Percentiles rank a stretch among this genome's conserved stretches.
phyloP scores from a whole-genome alignment of 1,140 invertebrate genomes.

The Drosophila arizonae region DNA sequence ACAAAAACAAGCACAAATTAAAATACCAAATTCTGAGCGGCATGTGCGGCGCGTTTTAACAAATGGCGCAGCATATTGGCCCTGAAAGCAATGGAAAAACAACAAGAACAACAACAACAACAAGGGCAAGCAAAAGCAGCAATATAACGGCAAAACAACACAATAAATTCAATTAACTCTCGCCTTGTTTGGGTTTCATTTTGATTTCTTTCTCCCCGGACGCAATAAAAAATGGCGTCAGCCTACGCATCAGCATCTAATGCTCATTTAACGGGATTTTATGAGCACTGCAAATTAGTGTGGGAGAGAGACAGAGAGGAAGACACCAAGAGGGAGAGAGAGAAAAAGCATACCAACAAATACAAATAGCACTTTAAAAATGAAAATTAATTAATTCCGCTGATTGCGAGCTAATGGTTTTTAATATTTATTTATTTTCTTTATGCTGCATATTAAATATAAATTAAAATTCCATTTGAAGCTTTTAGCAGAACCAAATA shows the following conservation, averaged over 20 bases:
- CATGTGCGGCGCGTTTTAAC: slow-evolving; percentile 25
- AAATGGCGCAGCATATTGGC: slow-evolving; percentile 27
- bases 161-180: slow-evolving; percentile 55
- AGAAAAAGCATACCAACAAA: background rate
- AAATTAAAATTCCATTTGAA: background rate
- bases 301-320: no score
- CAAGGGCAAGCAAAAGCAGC: background rate
- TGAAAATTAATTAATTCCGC: slow-evolving; percentile 39
- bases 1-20: slow-evolving; percentile 39
- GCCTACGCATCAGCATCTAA: slow-evolving; percentile 23
- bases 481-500: background rate
- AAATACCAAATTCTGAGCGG: slow-evolving; percentile 39
- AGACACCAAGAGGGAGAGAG: no score
- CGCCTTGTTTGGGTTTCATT: slow-evolving; percentile 45
- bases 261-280: slow-evolving; percentile 42
- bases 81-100: background rate
- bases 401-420: slow-evolving; percentile 27
- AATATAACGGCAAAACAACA: slow-evolving; percentile 34
- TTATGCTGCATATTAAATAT: background rate
- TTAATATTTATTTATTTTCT: slow-evolving; percentile 1
- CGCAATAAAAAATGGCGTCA: slow-evolving; percentile 13
- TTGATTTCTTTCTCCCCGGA: slow-evolving; percentile 23
- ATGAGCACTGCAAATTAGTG: slow-evolving; percentile 28
- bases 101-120: slow-evolving; percentile 14
- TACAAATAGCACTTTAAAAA: slow-evolving; percentile 18